Conservation (phyloP, 2,888 invertebrate species). For the Sarcophaga caerulescens region DNA sequence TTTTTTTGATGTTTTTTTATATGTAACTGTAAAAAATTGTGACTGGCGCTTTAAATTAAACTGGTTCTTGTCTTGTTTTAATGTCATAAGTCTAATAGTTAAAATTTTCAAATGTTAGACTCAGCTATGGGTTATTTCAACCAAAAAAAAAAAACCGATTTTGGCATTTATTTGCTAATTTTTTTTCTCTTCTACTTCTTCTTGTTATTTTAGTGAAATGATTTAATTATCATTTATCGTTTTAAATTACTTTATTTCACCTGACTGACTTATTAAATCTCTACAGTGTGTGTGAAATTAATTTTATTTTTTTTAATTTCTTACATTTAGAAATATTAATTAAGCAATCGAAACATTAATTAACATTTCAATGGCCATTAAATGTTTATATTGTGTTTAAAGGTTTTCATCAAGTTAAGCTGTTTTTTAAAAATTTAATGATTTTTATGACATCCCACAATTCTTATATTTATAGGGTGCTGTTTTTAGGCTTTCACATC, state of each 20-base stretch:
- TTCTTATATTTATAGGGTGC: too few species aligned
- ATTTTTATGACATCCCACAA: too few species aligned
- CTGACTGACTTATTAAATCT: not conserved
- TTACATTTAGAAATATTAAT: not conserved
- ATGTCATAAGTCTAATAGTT: conserved; percentile 12
- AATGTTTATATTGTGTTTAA: too few species aligned
- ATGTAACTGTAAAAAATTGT: conserved; percentile 14
- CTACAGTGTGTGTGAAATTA: not conserved
- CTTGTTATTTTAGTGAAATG: not conserved
- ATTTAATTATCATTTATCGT: not conserved
- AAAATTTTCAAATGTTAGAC: not conserved
- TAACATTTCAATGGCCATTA: not conserved
- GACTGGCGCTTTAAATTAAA: conserved; percentile 36
- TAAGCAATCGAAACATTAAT: not conserved
- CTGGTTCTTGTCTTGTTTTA: conserved; percentile 20
- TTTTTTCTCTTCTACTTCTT: not conserved
- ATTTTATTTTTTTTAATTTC: not conserved
- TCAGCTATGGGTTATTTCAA: not conserved
- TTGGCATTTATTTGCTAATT: not conserved
- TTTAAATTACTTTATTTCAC: not conserved
- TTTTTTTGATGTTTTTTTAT: not conserved
- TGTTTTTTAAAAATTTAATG: too few species aligned
- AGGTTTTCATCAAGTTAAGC: too few species aligned
- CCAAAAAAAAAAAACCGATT: not conserved
- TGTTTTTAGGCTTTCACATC: too few species aligned